Percentiles rank a stretch among this genome's conserved stretches.
Conservation (phyloP, 2,888 invertebrate genomes). For the Leuctra nigra region DNA sequence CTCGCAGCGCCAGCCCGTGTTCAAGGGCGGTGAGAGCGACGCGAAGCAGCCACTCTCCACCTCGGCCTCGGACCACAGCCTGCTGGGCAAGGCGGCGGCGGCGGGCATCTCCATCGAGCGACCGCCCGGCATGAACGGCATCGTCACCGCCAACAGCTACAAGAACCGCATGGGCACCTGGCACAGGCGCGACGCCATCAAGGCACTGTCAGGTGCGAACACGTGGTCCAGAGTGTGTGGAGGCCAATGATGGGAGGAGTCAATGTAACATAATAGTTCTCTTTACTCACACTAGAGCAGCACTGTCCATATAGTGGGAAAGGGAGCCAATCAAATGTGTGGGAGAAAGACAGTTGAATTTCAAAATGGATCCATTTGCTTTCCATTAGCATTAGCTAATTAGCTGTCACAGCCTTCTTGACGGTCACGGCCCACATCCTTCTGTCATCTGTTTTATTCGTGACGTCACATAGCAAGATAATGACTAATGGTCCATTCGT, state of each 20-base stretch:
- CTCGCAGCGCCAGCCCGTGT: conserved; percentile 36
- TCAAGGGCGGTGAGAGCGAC: conserved; percentile 37
- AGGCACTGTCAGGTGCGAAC: background rate
- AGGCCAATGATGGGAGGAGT: too few species aligned
- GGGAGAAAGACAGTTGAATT: too few species aligned
- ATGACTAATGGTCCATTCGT: too few species aligned
- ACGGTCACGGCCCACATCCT: too few species aligned
- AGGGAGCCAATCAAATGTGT: too few species aligned
- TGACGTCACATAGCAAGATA: too few species aligned
- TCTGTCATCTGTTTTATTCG: too few species aligned
- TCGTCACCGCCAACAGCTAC: conserved; percentile 70
- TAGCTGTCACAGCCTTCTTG: too few species aligned
- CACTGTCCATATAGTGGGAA: too few species aligned
- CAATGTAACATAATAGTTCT: background rate
- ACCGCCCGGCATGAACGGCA: conserved; percentile 65
- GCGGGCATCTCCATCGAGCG: conserved; percentile 55
- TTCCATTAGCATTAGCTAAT: too few species aligned
- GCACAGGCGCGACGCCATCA: conserved; percentile 38
- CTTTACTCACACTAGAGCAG: too few species aligned
- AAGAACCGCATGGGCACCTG: conserved; percentile 53
- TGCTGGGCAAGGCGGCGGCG: background rate
- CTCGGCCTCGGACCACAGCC: conserved; percentile 21
- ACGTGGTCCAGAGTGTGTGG: background rate
- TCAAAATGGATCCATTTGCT: too few species aligned
- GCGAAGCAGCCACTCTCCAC: conserved; percentile 27